These are phyloP conservation scores for Acronicta aceris DNA, from an alignment of 2,888 invertebrate species.

Conservation along the genomic window DNA sequence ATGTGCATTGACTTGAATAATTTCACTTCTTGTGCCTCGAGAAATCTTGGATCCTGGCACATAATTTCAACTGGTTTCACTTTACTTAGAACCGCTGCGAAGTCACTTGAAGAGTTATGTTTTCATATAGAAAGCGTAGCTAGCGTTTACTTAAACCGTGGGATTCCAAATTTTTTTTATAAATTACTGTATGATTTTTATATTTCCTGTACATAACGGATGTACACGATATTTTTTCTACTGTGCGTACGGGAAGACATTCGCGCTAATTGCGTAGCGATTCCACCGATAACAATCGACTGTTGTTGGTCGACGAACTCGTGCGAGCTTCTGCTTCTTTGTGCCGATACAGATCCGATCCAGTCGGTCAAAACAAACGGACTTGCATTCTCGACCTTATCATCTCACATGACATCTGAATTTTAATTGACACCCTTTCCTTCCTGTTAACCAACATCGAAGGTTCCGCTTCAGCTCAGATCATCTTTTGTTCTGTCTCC, in stretches of 20 bases:
- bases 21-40: slow-evolving; percentile 2
- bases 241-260: slow-evolving; percentile 69
- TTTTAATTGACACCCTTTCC: slow-evolving; percentile 24
- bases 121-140: slow-evolving; percentile 50
- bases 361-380: slow-evolving; percentile 31
- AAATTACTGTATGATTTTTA: slow-evolving; percentile 45
- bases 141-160: slow-evolving; percentile 20
- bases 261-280: slow-evolving; percentile 77
- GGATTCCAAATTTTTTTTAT: slow-evolving; percentile 35
- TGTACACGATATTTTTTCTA: slow-evolving; percentile 33
- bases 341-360: slow-evolving; percentile 61
- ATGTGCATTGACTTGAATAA: slow-evolving; percentile 15
- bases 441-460: slow-evolving; percentile 16
- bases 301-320: slow-evolving; percentile 75
- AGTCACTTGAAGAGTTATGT: slow-evolving; percentile 29
- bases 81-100: slow-evolving; percentile 22
- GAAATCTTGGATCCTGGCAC: slow-evolving; percentile 30
- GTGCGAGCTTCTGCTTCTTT: slow-evolving; percentile 76
- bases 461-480: slow-evolving; percentile 43
- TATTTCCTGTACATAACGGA: slow-evolving; percentile 54
- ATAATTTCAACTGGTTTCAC: slow-evolving; percentile 32
- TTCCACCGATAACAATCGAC: slow-evolving; percentile 76
- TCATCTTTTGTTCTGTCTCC: slow-evolving; percentile 60
- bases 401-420: slow-evolving; percentile 46
- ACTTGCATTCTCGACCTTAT: slow-evolving; percentile 62